Evolutionary conservation across 1,140 invertebrate species (phyloP), one percentile per base, ranked within the genome.

Genomic region (Holotrichia oblita): DNA sequence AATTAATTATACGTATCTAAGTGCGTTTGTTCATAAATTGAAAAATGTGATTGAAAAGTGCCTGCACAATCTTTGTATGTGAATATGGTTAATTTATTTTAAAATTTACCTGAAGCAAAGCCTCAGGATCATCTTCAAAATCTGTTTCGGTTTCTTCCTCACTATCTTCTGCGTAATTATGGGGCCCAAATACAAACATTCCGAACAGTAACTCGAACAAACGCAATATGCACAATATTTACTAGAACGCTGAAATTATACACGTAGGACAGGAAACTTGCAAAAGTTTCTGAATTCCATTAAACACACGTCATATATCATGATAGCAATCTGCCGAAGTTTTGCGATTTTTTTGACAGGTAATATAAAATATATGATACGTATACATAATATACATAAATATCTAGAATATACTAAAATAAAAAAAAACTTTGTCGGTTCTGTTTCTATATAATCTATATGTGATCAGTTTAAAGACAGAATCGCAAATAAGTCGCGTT

Each of bases 171-270:
- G 73, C 79, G 0, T 80, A 74, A 17, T 75, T 77, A 3, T 81
- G 81, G 8, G 83, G 69, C 6, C 82, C 83, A 40, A 82, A 82
- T 7, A 85, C 84, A 48, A 85, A 85, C 84, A 85, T 85, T 69
- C 77, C 17, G 14, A 22, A 34, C 6, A 41, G 17, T n/a, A 48
- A 76, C 55, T 55, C 75, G 24, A 27, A 75, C 12, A 20, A 34
- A 34, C 14, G 22, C 3, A 73, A 34, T 40, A 22, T 14, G 69
- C 69, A 40, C 69, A 73, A 73, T 73, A n/a, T 73, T 41, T 40
- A 2, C 40, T 24, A 41, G 20, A 75, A 75, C 34, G 8, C 17
- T 12, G 73, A 75, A 24, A 41, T 24, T 72, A 40, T 20, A 74
- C 20, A 34, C 55, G 20, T 12, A 55, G 14, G 14, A 55, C 17